phyloP scores from a whole-genome alignment of 2,888 invertebrate species.

The Hetaerina titia region DNA sequence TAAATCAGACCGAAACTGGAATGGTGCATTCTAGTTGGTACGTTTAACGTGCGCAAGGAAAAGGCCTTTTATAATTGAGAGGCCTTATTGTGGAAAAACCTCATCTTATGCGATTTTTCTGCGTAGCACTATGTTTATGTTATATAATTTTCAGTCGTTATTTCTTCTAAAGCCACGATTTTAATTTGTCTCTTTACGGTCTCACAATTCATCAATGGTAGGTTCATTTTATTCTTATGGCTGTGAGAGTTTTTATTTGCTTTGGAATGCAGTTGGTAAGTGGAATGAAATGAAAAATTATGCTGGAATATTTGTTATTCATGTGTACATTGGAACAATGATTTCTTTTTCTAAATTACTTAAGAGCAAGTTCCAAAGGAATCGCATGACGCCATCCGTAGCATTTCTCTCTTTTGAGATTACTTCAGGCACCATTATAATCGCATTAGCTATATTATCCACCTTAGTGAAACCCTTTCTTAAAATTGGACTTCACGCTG shows the following conservation, averaged over 20 bases:
- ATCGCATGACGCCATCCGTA: background rate
- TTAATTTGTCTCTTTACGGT: background rate
- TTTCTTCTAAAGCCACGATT: no score
- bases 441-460: conserved; percentile 18
- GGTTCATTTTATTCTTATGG: background rate
- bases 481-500: conserved; percentile 2
- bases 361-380: background rate
- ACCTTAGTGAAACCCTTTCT: background rate
- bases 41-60: no score
- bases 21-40: no score
- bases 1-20: no score
- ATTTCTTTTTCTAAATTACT: background rate
- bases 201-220: background rate
- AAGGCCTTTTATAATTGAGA: no score
- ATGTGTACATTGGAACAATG: background rate
- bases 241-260: background rate
- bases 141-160: no score
- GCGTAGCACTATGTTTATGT: no score
- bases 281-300: background rate
- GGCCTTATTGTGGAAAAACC: no score
- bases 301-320: background rate
- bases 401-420: background rate
- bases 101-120: no score
- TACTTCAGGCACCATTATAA: conserved; percentile 3
- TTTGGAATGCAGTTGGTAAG: background rate